Base-by-base conservation (phyloP, 1,140 invertebrate genomes). In the Drosophila equinoxialis region DNA sequence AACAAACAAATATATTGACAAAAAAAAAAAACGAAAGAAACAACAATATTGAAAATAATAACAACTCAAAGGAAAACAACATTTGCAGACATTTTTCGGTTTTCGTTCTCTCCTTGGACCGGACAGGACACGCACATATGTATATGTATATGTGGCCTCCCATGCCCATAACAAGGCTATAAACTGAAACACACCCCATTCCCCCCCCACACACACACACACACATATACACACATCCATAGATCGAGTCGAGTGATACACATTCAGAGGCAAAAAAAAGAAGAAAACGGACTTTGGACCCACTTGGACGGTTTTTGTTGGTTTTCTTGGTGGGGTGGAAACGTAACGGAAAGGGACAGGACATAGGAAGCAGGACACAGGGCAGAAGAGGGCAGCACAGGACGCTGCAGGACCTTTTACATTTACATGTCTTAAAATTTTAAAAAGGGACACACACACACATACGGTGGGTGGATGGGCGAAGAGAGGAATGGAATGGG, bases 401-500 rank as follows among this genome's bases (percentile, higher is more conserved):
- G 81, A 85, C 81, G 83, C 66, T 81, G 82, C 83, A 87, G 84
- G 84, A 87, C 82, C 78, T 86, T 87, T 86, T 78, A 89, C 83
- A 91, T 86, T 90, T 91, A 87, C 90, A 90, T 91, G 85, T 89
- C 84, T 91, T 91, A 91, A 86, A 91, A 87, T 83, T 91, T 90
- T 83, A 78, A 84, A 84, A 84, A 78, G 81, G 74, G 78, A 17
- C n/a, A 81, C 55, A 71, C 20, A 66, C n/a, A 65, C 17, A 54
- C 30, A 41, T 17, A 65, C 6, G n/a, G 7, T 23, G 23, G 37
- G 74, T 78, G 67, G 68, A 65, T 68, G 51, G 67, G 65, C 70
- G 66, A 68, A 45, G 4, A 23, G 20, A 23, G 83, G 79, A 69
- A 87, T 83, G 26, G 30, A 26, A 26, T 30, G 30, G n/a, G 23